Evolutionary conservation across 1,140 invertebrate genomes (phyloP), one percentile per base, ranked within the genome.

Genomic region (Heterodera schachtii): DNA sequence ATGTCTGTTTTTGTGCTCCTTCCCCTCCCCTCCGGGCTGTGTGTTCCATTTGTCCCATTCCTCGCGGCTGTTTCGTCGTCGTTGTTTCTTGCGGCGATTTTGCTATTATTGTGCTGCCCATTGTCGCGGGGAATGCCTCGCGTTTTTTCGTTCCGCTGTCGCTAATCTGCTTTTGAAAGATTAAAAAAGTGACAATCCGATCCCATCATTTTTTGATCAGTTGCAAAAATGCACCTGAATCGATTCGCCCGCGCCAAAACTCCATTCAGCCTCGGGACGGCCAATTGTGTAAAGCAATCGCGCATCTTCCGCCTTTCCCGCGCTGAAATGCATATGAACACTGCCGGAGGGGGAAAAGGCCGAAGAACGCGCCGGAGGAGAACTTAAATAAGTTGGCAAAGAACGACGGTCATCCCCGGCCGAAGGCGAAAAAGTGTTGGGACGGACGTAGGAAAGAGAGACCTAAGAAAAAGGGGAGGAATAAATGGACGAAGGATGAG

Each of bases 271-370:
- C 70, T 78, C 60, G 9, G 77, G 52, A 9, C 64, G 64, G 41
- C 6, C 6, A 21, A 78, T 64, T 8, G 70, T 49, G 70, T 70
- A 78, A 19, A 70, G 77, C 70, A 69, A 57, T 64, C 16, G 69
- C 69, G 9, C 41, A 71, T 41, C 41, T 16, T 21, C 46, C 47
- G 66, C 44, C 70, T 19, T 46, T 64, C 57, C 70, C 21, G 47
- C 49, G 77, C 43, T 21, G 64, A 78, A 70, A 47, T 69, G 31
- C 21, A 78, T 69, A 21, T 78, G 77, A 78, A 78, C 77, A 69
- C 77, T 78, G 44, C 77, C 77, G 47, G 77, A 78, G 16, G 57
- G 31, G 66, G 31, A 21, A 69, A 78, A 69, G 21, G 77, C 66
- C 47, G 77, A 64, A 49, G 70, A 64, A 64, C 21, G 66, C 44